A percentile compares a stretch with the other conserved stretches of the same genome.
Conservation (phyloP, 2,888 invertebrate species). For the Morpho helenor region DNA sequence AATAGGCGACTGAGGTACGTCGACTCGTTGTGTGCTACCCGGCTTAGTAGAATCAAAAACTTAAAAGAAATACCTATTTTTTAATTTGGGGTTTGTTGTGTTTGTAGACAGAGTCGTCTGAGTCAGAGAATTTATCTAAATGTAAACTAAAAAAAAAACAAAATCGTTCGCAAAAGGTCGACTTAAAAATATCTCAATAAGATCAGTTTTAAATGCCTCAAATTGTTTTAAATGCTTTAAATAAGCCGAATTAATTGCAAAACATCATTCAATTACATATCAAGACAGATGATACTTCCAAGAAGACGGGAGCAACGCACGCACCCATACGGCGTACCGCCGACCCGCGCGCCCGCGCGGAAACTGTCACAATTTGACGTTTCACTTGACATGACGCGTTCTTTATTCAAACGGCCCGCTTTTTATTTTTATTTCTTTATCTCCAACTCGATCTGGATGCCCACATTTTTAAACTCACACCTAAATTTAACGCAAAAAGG, state of each 20-base stretch:
- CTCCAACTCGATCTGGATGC: constrained; percentile 55
- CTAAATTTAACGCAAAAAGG: constrained; percentile 48
- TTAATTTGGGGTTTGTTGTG: background rate
- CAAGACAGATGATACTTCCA: constrained; percentile 53
- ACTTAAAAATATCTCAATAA: background rate
- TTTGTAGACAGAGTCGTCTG: no score
- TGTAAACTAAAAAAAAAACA: no score
- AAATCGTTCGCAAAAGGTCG: background rate
- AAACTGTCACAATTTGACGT: constrained; percentile 77
- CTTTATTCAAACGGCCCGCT: constrained; percentile 72
- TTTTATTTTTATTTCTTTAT: constrained; percentile 72
- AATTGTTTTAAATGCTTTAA: constrained; percentile 31
- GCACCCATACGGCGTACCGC: constrained; percentile 31
- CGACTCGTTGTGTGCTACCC: no score
- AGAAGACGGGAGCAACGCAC: constrained; percentile 64
- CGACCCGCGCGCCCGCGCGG: constrained; percentile 58
- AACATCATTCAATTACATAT: constrained; percentile 37
- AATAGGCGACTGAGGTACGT: no score
- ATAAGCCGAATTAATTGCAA: constrained; percentile 41
- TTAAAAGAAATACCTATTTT: no score
- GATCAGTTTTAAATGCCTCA: constrained; percentile 16
- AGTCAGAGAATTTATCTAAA: no score
- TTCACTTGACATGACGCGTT: constrained; percentile 74
- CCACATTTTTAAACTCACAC: constrained; percentile 35
- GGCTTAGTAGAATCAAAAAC: no score